Evolutionary conservation across 2,888 invertebrate species (phyloP).

Genomic region (Eueremaeus valkanovi): DNA sequence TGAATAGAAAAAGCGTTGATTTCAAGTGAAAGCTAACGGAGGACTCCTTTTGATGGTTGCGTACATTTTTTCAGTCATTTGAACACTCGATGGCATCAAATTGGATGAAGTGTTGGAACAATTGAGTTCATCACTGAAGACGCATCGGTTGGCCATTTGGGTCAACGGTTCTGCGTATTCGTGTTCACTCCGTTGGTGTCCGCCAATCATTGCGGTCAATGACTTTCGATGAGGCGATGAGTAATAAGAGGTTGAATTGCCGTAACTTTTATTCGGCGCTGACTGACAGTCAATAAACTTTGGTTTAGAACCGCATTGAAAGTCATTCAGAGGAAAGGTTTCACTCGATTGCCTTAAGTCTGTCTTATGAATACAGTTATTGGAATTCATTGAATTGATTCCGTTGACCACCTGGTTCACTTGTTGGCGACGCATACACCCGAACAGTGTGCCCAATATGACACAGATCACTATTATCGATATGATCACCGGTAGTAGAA

Average conservation of each 20-base stretch:
- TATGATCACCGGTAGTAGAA: slow-evolving; percentile 47
- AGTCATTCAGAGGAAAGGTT: slow-evolving; percentile 38
- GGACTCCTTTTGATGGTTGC: slow-evolving; percentile 45
- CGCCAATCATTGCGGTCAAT: slow-evolving; percentile 1
- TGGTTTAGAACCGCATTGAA: slow-evolving; percentile 32
- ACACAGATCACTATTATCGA: slow-evolving; percentile 46
- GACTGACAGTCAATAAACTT: slow-evolving; percentile 22
- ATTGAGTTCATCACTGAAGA: slow-evolving; percentile 5
- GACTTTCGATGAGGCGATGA: slow-evolving; percentile 42
- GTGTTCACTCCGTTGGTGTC: slow-evolving; percentile 32
- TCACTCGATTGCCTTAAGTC: slow-evolving; percentile 36
- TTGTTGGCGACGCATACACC: slow-evolving; percentile 46
- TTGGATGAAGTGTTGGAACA: slow-evolving; percentile 2
- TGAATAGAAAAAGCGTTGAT: neutral
- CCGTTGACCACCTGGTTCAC: slow-evolving; percentile 39
- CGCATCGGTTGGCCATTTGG: slow-evolving; percentile 21
- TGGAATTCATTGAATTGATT: neutral
- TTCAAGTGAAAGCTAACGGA: slow-evolving; percentile 32
- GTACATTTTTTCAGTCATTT: slow-evolving; percentile 37
- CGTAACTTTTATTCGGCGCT: neutral
- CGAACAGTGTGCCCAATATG: slow-evolving; percentile 45
- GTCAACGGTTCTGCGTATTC: slow-evolving; percentile 42
- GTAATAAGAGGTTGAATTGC: slow-evolving; percentile 37
- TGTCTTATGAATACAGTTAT: slow-evolving; percentile 25
- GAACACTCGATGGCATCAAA: neutral